Evolutionary conservation across 2,888 invertebrate species (phyloP), one percentile per base, ranked within the genome.

Genomic region (Perizoma flavofasciatum): DNA sequence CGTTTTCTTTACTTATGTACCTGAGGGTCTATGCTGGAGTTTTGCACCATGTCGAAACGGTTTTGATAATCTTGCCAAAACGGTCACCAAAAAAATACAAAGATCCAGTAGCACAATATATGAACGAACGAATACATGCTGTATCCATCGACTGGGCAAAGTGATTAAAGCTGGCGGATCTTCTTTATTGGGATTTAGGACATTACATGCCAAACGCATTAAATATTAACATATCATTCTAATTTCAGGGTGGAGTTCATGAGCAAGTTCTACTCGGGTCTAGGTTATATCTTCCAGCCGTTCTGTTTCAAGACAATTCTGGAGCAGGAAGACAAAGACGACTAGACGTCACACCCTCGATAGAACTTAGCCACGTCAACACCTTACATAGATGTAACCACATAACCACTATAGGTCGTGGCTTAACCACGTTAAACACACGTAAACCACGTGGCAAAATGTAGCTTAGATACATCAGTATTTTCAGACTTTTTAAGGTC

Each of bases 201-300:
- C 3, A 3, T 22, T 22, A 22, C 22, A 22, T 22, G 22, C 22
- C 22, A 22, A 22, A 22, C 11, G 11, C 34, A 33, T 49, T 7
- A 35, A 10, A 4, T 46, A 22, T 10, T 52, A 6, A 44, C 0
- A 46, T 44, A n/a, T 39, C 44, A 34, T 43, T 44, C 44, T 37
- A 39, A 37, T 78, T 79, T 55, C 78, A 97, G 97, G 97, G 98
- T 98, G 77, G 98, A 98, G 88, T 99, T 99, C 92, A 98, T 99
- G 94, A 98, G 97, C 89, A 98, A 98, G 88, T 98, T 98, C 92
- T 98, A 97, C 85, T 84, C 93, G 22, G 98, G 98, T 63, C 90
- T 94, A 69, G 98, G 98, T 6, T 95, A 97, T 86, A 88, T 94
- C 65, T 98, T 98, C 93, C 93, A 94, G 77, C 97, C 98, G 1